These are phyloP conservation scores for Apantesis nais DNA, from an alignment of 2,888 invertebrate genomes.

Conservation along the genomic window DNA sequence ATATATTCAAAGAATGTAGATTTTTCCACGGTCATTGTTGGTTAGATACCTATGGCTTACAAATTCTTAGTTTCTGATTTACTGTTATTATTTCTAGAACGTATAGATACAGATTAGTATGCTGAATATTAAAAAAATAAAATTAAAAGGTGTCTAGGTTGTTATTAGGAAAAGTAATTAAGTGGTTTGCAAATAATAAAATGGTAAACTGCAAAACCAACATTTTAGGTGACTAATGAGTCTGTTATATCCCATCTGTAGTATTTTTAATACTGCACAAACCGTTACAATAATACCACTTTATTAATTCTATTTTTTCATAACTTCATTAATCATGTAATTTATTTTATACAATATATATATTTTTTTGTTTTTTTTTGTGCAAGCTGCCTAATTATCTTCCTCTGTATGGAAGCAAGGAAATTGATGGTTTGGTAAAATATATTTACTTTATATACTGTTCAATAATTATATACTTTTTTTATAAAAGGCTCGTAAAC, in stretches of 20 bases:
- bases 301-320: background rate
- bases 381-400: slow-evolving; percentile 91
- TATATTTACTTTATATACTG: slow-evolving; percentile 26
- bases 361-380: slow-evolving; percentile 52
- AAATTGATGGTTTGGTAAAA: slow-evolving; percentile 91
- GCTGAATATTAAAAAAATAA: no score
- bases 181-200: background rate
- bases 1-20: no score
- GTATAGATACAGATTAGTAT: background rate
- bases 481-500: background rate
- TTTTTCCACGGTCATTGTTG: background rate
- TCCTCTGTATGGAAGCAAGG: slow-evolving; percentile 90
- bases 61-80: background rate
- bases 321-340: slow-evolving; percentile 10
- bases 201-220: no score
- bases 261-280: no score
- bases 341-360: slow-evolving; percentile 12
- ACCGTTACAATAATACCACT: background rate
- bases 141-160: no score
- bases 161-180: background rate
- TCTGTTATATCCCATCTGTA: no score
- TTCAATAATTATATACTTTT: background rate
- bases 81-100: background rate
- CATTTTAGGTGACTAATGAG: background rate
- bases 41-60: no score